A percentile compares a stretch with the other conserved stretches of the same genome.
Evolutionary conservation across 2,888 invertebrate species (phyloP).

Genomic region (Yponomeuta plumbellus): DNA sequence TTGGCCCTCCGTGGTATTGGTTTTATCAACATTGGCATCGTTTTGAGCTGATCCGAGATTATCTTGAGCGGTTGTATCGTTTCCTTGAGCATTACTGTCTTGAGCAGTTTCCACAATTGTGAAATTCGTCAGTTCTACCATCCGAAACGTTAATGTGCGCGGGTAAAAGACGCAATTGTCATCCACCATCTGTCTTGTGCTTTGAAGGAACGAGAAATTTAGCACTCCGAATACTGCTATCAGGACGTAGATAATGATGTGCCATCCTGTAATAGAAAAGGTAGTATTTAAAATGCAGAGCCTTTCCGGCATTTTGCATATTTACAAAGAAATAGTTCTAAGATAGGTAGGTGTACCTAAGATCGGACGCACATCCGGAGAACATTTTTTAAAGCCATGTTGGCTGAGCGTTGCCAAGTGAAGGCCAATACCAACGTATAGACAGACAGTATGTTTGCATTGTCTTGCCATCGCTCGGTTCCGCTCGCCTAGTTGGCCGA

Average conservation of each 20-base stretch:
- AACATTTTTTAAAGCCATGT: too few relatives aligned
- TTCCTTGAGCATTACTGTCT: background rate
- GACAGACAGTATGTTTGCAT: too few relatives aligned
- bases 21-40: background rate
- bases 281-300: background rate
- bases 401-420: too few relatives aligned
- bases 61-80: background rate
- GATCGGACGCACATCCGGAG: too few relatives aligned
- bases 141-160: slow-evolving; percentile 45
- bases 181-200: slow-evolving; percentile 51
- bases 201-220: slow-evolving; percentile 59
- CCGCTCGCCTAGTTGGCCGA: too few relatives aligned
- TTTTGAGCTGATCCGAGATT: slow-evolving; percentile 3
- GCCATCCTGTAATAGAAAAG: slow-evolving; percentile 52
- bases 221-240: slow-evolving; percentile 55
- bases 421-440: too few relatives aligned
- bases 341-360: too few relatives aligned
- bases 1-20: background rate
- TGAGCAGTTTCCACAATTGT: slow-evolving; percentile 21
- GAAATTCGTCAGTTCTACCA: slow-evolving; percentile 32
- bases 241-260: slow-evolving; percentile 47
- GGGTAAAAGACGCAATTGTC: slow-evolving; percentile 55
- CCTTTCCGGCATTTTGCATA: too few relatives aligned
- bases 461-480: too few relatives aligned
- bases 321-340: too few relatives aligned